A percentile compares a stretch with the other conserved stretches of the same genome.
These are phyloP conservation scores for Clupea harengus DNA, from an alignment of 2,113 vertebrate species.

Conservation along the genomic window DNA sequence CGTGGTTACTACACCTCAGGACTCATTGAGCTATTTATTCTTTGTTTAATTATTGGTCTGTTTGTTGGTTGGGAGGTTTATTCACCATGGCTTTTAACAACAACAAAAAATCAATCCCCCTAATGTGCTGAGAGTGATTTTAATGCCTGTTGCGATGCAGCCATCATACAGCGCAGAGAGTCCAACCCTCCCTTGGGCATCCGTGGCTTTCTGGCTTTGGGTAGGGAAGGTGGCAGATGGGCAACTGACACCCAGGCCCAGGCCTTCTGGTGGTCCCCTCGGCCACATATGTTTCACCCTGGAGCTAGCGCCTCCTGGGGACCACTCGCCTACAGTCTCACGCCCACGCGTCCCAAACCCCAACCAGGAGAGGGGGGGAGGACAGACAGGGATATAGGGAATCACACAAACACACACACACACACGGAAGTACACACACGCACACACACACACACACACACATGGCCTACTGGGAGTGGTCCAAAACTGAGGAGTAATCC, in stretches of 20 bases:
- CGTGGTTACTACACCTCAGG: no score
- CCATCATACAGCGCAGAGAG: no score
- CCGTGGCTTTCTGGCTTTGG: conserved; percentile 57
- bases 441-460: conserved; percentile 14
- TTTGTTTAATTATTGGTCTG: not conserved
- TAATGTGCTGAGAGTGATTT: not conserved
- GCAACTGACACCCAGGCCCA: conserved; percentile 65
- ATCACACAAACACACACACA: conserved; percentile 13
- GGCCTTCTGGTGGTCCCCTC: conserved; percentile 69
- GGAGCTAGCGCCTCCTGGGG: conserved; percentile 67
- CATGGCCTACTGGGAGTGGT: not conserved
- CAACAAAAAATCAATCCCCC: not conserved
- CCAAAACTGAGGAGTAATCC: not conserved
- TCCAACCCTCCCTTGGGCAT: conserved; percentile 23
- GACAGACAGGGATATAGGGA: conserved; percentile 27
- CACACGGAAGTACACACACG: not conserved
- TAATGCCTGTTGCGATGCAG: not conserved
- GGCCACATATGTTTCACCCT: conserved; percentile 72
- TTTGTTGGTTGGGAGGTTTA: not conserved
- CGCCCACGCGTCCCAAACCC: conserved; percentile 57
- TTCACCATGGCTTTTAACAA: not conserved
- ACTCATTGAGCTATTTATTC: not conserved
- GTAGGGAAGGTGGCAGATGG: conserved; percentile 65
- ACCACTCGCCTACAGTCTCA: conserved; percentile 62
- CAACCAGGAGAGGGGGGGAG: conserved; percentile 22